Base-by-base conservation (phyloP, 2,888 invertebrate genomes). In the Alloscopus bannaensis region DNA sequence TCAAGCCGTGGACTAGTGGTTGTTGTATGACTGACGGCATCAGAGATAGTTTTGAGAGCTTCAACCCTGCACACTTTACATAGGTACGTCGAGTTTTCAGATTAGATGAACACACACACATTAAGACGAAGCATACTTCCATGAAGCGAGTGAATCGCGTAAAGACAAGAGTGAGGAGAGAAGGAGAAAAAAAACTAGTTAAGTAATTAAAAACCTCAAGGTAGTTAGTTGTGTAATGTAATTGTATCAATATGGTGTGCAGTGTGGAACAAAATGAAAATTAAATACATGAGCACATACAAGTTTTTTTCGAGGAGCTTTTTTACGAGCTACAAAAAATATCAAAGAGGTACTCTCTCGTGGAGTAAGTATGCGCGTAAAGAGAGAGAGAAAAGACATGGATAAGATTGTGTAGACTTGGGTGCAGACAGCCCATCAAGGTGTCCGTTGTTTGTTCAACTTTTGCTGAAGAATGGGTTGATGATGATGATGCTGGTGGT, bases 161-260 rank as follows among this genome's bases (percentile, higher is more conserved):
- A 18, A 50, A 50, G n/a, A 50, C 18, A 22, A 50, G 20, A 50
- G n/a, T 47, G 18, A 11, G 18, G 8, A 47, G 36, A 26, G 50
- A 57, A 11, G 18, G 8, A 47, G 36, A 26, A 65, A 57, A 62
- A 73, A 79, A 78, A 78, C 79, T 45, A 83, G 79, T 81, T 83
- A 81, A 83, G 83, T 83, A 83, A 83, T 83, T 83, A 83, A 83
- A 82, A 83, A 79, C 40, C 31, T 45, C 71, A 77, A 77, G 79
- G 70, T 76, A 79, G 77, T 77, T 81, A 77, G 75, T 81, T 76
- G 50, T 70, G 80, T 66, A 72, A 71, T 77, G 72, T 82, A 83
- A 82, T 82, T 83, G 78, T 79, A 82, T 71, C 80, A 82, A 57
- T 81, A 79, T 59, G 60, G 47, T 62, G 64, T 45, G 40, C 36